These are phyloP conservation scores for Drosophila ogumai DNA, from an alignment of 1,140 invertebrate genomes.

Conservation along the genomic window DNA sequence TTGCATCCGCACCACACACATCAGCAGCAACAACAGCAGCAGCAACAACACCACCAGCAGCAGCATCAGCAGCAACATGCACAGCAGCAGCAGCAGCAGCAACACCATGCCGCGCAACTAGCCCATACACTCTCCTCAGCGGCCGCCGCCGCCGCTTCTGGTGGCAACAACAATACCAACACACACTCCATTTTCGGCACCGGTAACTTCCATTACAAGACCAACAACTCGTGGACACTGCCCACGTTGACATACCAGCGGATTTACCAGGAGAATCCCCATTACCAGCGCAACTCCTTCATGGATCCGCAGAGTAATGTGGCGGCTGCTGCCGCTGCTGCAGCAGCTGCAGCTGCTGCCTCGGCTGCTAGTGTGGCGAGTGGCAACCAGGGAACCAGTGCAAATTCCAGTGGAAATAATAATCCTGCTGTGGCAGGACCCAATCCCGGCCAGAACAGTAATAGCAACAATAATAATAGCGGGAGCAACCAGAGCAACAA, in stretches of 20 bases:
- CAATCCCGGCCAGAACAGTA: slow-evolving; percentile 16
- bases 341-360: slow-evolving; percentile 31
- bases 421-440: slow-evolving; percentile 14
- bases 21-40: slow-evolving; percentile 60
- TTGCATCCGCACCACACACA: slow-evolving; percentile 60
- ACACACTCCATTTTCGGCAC: slow-evolving; percentile 81
- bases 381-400: slow-evolving; percentile 21
- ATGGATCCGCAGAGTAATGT: slow-evolving; percentile 59
- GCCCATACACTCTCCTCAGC: slow-evolving; percentile 66
- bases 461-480: slow-evolving; percentile 1
- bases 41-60: slow-evolving; percentile 54
- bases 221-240: slow-evolving; percentile 82
- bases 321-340: slow-evolving; percentile 31
- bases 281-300: slow-evolving; percentile 75
- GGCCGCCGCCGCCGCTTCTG: slow-evolving; percentile 49
- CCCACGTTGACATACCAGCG: slow-evolving; percentile 75
- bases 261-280: slow-evolving; percentile 75
- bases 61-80: slow-evolving; percentile 52
- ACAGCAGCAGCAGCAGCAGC: slow-evolving; percentile 64
- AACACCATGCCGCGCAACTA: slow-evolving; percentile 74
- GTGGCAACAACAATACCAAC: slow-evolving; percentile 58
- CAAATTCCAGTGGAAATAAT: slow-evolving; percentile 10
- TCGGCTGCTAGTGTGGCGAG: slow-evolving; percentile 20
- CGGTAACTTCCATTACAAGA: slow-evolving; percentile 83
- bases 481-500: slow-evolving; percentile 23